Percentiles rank a stretch among this genome's conserved stretches.
Evolutionary conservation across 1,140 invertebrate species (phyloP).

Genomic region (Daktulosphaira vitifoliae): DNA sequence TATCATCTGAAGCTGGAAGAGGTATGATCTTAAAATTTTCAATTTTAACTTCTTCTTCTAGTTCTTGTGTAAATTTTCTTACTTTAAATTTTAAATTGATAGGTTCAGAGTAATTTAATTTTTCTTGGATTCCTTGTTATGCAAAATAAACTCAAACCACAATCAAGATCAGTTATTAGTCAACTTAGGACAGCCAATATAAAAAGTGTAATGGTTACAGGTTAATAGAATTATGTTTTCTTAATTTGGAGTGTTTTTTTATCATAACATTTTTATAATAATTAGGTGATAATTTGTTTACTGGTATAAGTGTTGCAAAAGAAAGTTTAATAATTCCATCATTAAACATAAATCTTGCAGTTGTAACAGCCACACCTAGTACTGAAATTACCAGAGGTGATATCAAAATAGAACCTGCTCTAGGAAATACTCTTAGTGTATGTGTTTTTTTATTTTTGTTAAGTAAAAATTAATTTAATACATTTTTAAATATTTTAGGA

Average conservation of each 20-base stretch:
- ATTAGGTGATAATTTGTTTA: slow-evolving; percentile 81
- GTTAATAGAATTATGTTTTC: slow-evolving; percentile 43
- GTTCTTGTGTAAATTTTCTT: slow-evolving; percentile 39
- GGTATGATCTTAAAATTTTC: slow-evolving; percentile 44
- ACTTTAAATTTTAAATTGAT: slow-evolving; percentile 50
- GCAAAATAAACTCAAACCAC: slow-evolving; percentile 80
- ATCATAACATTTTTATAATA: slow-evolving; percentile 33
- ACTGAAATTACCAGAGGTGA: background rate
- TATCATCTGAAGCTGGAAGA: slow-evolving; percentile 51
- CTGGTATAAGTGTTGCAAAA: slow-evolving; percentile 79
- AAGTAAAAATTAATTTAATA: too few relatives aligned
- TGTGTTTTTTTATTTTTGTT: background rate
- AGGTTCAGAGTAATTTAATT: slow-evolving; percentile 57
- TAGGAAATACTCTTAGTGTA: background rate
- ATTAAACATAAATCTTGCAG: slow-evolving; percentile 39
- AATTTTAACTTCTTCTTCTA: slow-evolving; percentile 39
- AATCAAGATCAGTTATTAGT: slow-evolving; percentile 68
- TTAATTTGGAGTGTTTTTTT: background rate
- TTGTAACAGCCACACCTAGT: slow-evolving; percentile 10
- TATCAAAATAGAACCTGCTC: slow-evolving; percentile 4
- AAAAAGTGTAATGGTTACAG: slow-evolving; percentile 85
- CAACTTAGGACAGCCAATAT: slow-evolving; percentile 68
- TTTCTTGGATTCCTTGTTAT: slow-evolving; percentile 81
- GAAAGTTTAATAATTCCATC: slow-evolving; percentile 76
- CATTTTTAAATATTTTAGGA: background rate